Evolutionary conservation across 1,140 invertebrate genomes (phyloP).

Genomic region (Stegodyphus dumicola): DNA sequence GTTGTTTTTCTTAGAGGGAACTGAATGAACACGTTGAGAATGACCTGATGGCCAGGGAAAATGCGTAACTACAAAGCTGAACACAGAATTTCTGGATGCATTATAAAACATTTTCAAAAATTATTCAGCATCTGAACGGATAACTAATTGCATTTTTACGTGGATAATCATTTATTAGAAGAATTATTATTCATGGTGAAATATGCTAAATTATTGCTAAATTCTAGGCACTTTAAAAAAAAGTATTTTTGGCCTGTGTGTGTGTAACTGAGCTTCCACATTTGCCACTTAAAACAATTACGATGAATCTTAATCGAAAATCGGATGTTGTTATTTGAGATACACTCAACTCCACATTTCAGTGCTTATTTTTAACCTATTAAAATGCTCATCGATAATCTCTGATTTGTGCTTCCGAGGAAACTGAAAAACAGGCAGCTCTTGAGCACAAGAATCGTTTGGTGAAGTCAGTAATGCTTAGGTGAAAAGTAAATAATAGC

Average conservation of each 20-base stretch:
- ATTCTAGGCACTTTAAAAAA: not conserved
- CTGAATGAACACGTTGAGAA: not conserved
- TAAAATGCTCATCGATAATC: not conserved
- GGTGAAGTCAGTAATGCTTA: too few species aligned
- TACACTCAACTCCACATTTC: not conserved
- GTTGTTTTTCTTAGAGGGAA: slow-evolving; percentile 11
- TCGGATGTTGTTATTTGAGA: not conserved
- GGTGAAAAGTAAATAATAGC: too few species aligned
- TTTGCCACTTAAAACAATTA: not conserved
- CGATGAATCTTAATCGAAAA: not conserved
- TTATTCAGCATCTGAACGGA: not conserved
- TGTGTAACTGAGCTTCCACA: not conserved
- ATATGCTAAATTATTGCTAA: not conserved
- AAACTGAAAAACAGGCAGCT: not conserved
- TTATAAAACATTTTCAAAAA: not conserved
- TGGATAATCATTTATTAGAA: not conserved
- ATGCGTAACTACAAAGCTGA: not conserved
- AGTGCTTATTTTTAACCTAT: not conserved
- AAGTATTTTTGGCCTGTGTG: not conserved
- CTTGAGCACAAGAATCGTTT: not conserved
- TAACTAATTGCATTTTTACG: not conserved
- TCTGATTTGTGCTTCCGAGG: not conserved
- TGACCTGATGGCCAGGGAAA: not conserved
- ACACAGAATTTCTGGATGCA: not conserved
- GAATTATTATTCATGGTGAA: not conserved